Conservation (phyloP, 2,797 vertebrate genomes). For the Pterois miles region DNA sequence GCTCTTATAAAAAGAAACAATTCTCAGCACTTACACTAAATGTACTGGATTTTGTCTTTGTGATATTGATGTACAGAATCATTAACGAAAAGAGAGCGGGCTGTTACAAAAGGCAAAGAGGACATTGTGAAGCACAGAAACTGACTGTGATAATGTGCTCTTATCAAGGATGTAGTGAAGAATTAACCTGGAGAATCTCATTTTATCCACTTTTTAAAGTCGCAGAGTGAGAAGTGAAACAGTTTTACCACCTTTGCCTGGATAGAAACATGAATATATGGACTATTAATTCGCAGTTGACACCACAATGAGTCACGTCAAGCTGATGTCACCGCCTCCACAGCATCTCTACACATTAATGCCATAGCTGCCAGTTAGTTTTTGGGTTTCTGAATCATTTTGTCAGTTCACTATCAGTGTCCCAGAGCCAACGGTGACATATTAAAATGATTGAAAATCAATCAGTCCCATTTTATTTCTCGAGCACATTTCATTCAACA, state of each 20-base stretch:
- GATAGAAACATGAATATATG: neutral
- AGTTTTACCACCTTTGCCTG: neutral
- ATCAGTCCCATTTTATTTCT: no score
- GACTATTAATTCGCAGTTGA: neutral
- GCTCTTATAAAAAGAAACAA: neutral
- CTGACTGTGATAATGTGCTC: neutral
- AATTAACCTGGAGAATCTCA: constrained; percentile 44
- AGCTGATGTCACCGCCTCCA: neutral
- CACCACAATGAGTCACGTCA: neutral
- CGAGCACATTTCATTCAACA: no score
- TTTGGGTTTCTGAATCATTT: neutral
- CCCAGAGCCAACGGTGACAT: neutral
- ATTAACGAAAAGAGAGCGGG: neutral
- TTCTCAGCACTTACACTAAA: neutral
- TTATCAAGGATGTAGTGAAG: constrained; percentile 45
- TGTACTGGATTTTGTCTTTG: neutral
- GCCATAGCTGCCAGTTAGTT: neutral
- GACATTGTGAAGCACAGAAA: constrained; percentile 4
- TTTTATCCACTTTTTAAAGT: constrained; percentile 14
- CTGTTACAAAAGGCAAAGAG: constrained; percentile 39
- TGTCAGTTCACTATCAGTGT: neutral
- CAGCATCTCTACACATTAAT: neutral
- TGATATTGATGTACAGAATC: neutral
- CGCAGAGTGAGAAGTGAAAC: neutral
- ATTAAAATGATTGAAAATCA: neutral